Evolutionary conservation across 2,888 invertebrate genomes (phyloP).

Genomic region (Dorcus hopei): DNA sequence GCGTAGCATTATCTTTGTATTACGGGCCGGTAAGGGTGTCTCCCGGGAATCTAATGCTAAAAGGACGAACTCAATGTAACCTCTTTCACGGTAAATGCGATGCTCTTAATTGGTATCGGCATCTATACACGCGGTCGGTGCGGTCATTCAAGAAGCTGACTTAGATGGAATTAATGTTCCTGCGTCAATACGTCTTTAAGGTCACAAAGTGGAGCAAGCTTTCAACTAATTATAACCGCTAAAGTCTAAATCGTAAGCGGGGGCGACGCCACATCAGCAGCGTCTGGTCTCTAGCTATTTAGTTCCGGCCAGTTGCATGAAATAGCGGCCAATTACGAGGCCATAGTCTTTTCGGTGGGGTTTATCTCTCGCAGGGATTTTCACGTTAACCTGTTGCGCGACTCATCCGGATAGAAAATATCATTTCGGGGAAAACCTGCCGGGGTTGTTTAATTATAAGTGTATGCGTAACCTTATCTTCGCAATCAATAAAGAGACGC

Average conservation of each 20-base stretch:
- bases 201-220: conserved; percentile 43
- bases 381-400: conserved; percentile 39
- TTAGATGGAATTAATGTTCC: conserved; percentile 43
- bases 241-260: conserved; percentile 42
- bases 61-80: conserved; percentile 30
- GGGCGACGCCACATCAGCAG: conserved; percentile 8
- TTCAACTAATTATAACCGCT: conserved; percentile 46
- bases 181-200: conserved; percentile 45
- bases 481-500: conserved; percentile 41
- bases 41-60: conserved; percentile 32
- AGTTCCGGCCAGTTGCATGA: not conserved
- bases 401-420: conserved; percentile 40
- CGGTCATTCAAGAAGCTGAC: conserved; percentile 44
- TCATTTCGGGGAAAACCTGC: not conserved
- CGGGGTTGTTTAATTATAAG: not conserved
- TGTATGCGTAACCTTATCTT: conserved; percentile 23
- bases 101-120: conserved; percentile 35
- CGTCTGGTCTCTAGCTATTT: not conserved
- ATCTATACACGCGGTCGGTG: conserved; percentile 25
- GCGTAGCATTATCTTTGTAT: conserved; percentile 40
- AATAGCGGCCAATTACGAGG: not conserved
- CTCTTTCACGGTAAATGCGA: conserved; percentile 30
- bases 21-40: conserved; percentile 21
- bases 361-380: conserved; percentile 31
- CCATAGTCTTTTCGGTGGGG: conserved; percentile 35